Base-by-base conservation (phyloP, 2,797 vertebrate species). In the Telmatherina bonti region DNA sequence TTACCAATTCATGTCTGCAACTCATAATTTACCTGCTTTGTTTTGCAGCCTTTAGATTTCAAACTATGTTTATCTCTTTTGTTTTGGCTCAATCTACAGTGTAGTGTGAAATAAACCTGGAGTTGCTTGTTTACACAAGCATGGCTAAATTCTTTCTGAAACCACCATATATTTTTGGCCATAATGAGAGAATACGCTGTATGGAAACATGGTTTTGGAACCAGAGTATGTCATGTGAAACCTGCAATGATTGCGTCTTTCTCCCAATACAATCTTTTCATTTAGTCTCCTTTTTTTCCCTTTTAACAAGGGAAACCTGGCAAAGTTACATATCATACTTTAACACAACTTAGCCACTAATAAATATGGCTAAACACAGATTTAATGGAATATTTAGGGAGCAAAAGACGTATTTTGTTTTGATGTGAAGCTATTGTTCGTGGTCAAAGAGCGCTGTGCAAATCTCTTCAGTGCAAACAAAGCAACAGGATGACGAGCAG, bases 141-240 rank as follows among this genome's bases (percentile, higher is more conserved):
- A 38, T 24, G 31, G 69, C 67, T 74, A 72, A 70, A 92, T 81
- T 90, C 78, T 77, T 86, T 79, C 76, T 75, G 49, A 89, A 90
- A 87, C 87, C 79, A 54, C 74, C 49, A 56, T 70, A 78, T 70
- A 62, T 74, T 80, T 47, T 67, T 76, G 66, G 71, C 78, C 47
- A 70, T 61, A 55, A 70, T 74, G 51, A 55, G 60, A 79, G 56
- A 82, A 52, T 56, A 29, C 27, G 77, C 77, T 70, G 27, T 67
- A 78, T 75, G 71, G 72, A 86, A 89, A 85, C 66, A 74, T 60
- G 31, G 71, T 61, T 80, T 77, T 76, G n/a, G 70, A 30, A 77
- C 52, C 18, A 54, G 36, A 71, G 59, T 57, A 61, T 63, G 38
- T 84, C 54, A 74, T 52, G 43, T 41, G 18, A 81, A 78, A 78